A percentile compares a stretch with the other conserved stretches of the same genome.
Conservation (phyloP, 1,140 invertebrate genomes). For the Psix sp. region DNA sequence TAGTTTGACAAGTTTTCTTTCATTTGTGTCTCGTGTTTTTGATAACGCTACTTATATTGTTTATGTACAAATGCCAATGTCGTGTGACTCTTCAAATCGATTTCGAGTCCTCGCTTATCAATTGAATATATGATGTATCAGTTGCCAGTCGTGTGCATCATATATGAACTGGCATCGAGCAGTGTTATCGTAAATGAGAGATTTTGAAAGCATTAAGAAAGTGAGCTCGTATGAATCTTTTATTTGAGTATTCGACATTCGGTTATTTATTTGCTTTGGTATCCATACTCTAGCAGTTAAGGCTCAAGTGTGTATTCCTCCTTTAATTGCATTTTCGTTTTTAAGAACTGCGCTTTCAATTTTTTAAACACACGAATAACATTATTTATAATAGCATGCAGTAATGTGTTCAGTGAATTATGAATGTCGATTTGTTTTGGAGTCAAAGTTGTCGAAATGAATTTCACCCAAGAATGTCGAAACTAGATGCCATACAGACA, state of each 20-base stretch:
- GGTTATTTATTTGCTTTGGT: slow-evolving; percentile 39
- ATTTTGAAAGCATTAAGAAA: too few relatives aligned
- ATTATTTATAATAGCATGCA: slow-evolving; percentile 10
- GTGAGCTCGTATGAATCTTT: slow-evolving; percentile 27
- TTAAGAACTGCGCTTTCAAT: background rate
- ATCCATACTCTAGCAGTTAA: too few relatives aligned
- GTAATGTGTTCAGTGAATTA: slow-evolving; percentile 11
- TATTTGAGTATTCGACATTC: slow-evolving; percentile 37
- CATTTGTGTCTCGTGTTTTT: slow-evolving; percentile 64
- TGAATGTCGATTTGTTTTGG: slow-evolving; percentile 15
- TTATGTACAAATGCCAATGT: too few relatives aligned
- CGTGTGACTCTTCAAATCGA: too few relatives aligned
- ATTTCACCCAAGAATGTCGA: slow-evolving; percentile 6
- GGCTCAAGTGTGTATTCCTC: too few relatives aligned
- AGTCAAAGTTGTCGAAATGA: slow-evolving; percentile 6
- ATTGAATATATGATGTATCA: slow-evolving; percentile 38
- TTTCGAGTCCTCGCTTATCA: too few relatives aligned
- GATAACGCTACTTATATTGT: too few relatives aligned
- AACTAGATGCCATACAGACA: slow-evolving; percentile 7
- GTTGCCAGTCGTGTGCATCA: slow-evolving; percentile 18
- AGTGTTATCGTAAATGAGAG: too few relatives aligned
- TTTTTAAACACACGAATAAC: background rate
- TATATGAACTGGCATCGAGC: slow-evolving; percentile 39
- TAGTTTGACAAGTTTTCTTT: slow-evolving; percentile 65
- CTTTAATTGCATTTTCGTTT: slow-evolving; percentile 5